phyloP scores from a whole-genome alignment of 2,797 vertebrate genomes.

The Cirrhinus molitorella region DNA sequence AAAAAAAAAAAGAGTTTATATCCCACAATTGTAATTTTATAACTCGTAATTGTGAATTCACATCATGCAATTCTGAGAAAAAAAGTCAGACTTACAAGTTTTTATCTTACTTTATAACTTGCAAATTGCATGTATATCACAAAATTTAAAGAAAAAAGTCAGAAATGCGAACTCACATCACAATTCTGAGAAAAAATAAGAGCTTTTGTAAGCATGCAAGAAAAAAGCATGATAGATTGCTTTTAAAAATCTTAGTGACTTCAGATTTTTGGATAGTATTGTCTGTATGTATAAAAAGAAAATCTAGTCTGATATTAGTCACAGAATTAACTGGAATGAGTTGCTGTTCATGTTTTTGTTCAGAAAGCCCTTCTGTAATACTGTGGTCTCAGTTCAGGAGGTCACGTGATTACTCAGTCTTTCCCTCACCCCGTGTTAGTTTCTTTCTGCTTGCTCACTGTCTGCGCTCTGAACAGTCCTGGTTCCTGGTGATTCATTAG shows the following conservation, averaged over 20 bases:
- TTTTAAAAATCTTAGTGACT: neutral
- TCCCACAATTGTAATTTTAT: too few relatives aligned
- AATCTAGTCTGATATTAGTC: neutral
- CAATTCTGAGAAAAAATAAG: too few relatives aligned
- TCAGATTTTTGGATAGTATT: too few relatives aligned
- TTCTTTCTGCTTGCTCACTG: constrained; percentile 48
- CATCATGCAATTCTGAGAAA: too few relatives aligned
- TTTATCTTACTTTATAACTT: too few relatives aligned
- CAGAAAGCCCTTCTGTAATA: neutral
- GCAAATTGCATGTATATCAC: too few relatives aligned
- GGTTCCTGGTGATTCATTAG: constrained; percentile 64
- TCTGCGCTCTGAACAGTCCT: constrained; percentile 57
- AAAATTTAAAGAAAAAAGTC: too few relatives aligned
- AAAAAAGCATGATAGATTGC: neutral
- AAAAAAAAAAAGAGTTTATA: too few relatives aligned
- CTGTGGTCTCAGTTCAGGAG: constrained; percentile 23
- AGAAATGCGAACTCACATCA: too few relatives aligned
- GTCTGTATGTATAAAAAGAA: neutral
- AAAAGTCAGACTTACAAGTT: too few relatives aligned
- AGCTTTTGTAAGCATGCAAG: too few relatives aligned
- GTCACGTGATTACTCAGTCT: constrained; percentile 35
- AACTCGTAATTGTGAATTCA: too few relatives aligned
- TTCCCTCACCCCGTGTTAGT: constrained; percentile 34
- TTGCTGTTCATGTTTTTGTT: constrained; percentile 10
- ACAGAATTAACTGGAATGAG: neutral